These are phyloP conservation scores for Osedax fenrisi DNA, from an alignment of 2,888 invertebrate genomes.

Conservation along the genomic window DNA sequence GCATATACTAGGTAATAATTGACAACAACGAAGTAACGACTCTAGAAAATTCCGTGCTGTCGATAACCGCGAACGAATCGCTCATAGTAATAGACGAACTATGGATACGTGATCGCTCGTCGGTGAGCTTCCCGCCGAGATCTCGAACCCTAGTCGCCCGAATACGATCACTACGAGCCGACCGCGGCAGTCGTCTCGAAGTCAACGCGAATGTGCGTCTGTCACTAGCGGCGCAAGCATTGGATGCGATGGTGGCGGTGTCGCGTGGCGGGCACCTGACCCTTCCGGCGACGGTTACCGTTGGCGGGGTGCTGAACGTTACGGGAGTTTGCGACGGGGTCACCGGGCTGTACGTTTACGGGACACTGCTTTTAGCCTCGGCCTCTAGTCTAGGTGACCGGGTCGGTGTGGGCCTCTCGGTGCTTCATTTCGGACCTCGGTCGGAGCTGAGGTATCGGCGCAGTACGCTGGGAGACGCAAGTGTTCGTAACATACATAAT, in stretches of 20 bases:
- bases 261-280: neutral
- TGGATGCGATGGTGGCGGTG: neutral
- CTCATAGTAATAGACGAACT: slow-evolving; percentile 11
- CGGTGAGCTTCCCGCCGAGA: slow-evolving; percentile 2
- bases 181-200: neutral
- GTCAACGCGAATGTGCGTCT: neutral
- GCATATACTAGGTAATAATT: slow-evolving; percentile 35
- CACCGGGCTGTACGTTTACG: too few relatives aligned
- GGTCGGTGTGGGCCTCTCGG: too few relatives aligned
- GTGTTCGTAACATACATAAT: too few relatives aligned
- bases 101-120: neutral
- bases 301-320: neutral
- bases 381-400: too few relatives aligned
- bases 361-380: too few relatives aligned
- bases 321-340: too few relatives aligned
- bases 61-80: neutral
- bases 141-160: too few relatives aligned
- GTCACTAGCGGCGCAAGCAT: too few relatives aligned
- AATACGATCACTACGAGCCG: neutral
- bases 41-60: slow-evolving; percentile 7
- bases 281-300: neutral
- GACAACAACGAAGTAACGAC: slow-evolving; percentile 33
- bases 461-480: too few relatives aligned
- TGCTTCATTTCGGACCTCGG: too few relatives aligned
- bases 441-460: too few relatives aligned